phyloP scores from a whole-genome alignment of 2,888 invertebrate genomes.

The Megastigmus dorsalis region DNA sequence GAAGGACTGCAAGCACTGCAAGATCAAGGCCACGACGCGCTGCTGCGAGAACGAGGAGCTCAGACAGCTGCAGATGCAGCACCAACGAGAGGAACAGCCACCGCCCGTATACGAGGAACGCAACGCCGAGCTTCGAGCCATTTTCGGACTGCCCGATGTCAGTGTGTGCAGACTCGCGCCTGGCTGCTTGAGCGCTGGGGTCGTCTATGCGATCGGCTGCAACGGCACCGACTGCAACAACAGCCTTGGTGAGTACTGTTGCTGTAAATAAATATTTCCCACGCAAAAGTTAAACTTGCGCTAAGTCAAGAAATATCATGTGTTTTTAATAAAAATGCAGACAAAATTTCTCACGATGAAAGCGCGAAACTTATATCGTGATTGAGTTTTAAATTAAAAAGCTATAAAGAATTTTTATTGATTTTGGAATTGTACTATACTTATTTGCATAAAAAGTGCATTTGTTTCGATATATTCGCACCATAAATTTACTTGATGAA shows the following conservation, averaged over 20 bases:
- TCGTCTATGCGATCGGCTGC: slow-evolving; percentile 53
- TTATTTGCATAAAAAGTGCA: no score
- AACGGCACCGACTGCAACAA: slow-evolving; percentile 44
- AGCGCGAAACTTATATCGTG: no score
- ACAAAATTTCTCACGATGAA: no score
- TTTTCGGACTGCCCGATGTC: slow-evolving; percentile 36
- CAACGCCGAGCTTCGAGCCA: slow-evolving; percentile 39
- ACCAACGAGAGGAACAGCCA: slow-evolving; percentile 11
- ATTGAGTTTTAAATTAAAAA: no score
- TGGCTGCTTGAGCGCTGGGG: slow-evolving; percentile 17
- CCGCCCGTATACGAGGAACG: slow-evolving; percentile 42
- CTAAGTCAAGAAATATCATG: no score
- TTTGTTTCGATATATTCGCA: no score
- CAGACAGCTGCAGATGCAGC: slow-evolving; percentile 27
- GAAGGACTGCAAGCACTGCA: slow-evolving; percentile 71
- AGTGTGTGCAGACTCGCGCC: slow-evolving; percentile 27
- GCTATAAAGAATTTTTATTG: no score
- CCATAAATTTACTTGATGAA: no score
- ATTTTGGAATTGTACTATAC: no score
- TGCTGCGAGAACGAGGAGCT: neutral
- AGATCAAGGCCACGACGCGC: slow-evolving; percentile 51
- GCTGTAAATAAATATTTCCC: neutral
- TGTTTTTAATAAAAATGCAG: no score
- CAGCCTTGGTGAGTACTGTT: slow-evolving; percentile 27
- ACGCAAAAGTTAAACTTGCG: no score